A percentile compares a stretch with the other conserved stretches of the same genome.
phyloP scores from a whole-genome alignment of 2,113 vertebrate species.

The Chaenocephalus aceratus region DNA sequence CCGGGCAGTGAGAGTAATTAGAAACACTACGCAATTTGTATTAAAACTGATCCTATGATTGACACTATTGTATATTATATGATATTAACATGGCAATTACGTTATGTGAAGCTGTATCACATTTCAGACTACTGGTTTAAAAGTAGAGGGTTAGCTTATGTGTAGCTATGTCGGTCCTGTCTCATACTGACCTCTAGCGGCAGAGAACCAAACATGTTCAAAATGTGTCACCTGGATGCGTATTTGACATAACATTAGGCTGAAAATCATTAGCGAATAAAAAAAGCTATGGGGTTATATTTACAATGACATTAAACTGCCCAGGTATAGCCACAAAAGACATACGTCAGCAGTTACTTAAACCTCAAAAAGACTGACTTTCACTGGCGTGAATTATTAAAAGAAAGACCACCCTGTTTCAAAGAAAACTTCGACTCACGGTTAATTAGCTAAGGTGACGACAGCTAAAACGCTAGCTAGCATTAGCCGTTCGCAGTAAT shows the following conservation, averaged over 20 bases:
- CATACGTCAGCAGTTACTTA: too few species aligned
- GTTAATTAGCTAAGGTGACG: not conserved
- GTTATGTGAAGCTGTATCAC: not conserved
- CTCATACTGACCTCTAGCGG: constrained; percentile 60
- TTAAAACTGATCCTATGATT: too few species aligned
- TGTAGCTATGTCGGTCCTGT: not conserved
- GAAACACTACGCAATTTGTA: fast-evolving
- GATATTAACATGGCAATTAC: not conserved
- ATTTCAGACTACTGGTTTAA: too few species aligned
- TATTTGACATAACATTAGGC: not conserved
- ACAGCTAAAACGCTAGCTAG: not conserved
- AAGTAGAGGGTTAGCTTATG: fast-evolving
- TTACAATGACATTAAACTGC: not conserved
- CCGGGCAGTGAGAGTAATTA: constrained; percentile 28
- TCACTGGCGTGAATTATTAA: too few species aligned
- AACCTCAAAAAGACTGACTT: too few species aligned
- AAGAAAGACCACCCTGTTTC: too few species aligned
- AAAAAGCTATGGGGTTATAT: not conserved
- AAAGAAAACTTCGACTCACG: not conserved
- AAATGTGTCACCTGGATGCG: not conserved
- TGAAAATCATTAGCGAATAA: not conserved
- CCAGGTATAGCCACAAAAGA: not conserved
- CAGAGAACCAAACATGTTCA: not conserved
- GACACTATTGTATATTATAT: too few species aligned
- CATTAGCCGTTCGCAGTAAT: not conserved